Percentiles rank a stretch among this genome's conserved stretches.
Evolutionary conservation across 37 sponge, comb jelly and placozoan species (phyloP).

Genomic region (Oopsacas minuta): DNA sequence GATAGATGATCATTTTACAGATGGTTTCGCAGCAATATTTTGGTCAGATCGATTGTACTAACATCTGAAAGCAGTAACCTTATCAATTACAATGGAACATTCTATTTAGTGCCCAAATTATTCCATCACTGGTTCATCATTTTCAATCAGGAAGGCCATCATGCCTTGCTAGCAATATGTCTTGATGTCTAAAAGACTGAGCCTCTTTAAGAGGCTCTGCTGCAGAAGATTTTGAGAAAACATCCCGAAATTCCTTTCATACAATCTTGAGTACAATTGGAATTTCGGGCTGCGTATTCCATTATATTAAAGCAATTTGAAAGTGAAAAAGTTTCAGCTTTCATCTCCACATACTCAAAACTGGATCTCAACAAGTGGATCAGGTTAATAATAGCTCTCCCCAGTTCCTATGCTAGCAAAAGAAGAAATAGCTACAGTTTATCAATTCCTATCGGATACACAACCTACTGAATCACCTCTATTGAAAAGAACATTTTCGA

Average conservation of each 20-base stretch:
- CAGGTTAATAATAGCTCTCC: constrained; percentile 9
- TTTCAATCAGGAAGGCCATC: constrained; percentile 2
- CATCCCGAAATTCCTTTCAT: constrained; percentile 1
- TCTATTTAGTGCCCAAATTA: constrained; percentile 1
- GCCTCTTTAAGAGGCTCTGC: background rate
- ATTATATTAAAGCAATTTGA: constrained; percentile 6
- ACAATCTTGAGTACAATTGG: background rate
- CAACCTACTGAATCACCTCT: background rate
- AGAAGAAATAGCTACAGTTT: constrained; percentile 10
- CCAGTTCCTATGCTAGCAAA: constrained; percentile 11
- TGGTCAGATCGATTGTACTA: background rate
- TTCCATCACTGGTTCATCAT: background rate
- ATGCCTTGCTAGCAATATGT: background rate
- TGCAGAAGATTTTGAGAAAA: constrained; percentile 1
- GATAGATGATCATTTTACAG: background rate
- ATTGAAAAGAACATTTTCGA: background rate
- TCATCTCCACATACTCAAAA: background rate
- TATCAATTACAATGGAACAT: background rate
- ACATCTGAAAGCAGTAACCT: background rate
- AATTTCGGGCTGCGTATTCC: background rate
- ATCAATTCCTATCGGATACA: background rate
- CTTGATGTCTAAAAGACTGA: constrained; percentile 8
- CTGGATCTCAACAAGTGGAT: background rate
- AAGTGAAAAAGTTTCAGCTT: constrained; percentile 17
- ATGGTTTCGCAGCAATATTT: constrained; percentile 11